Base-by-base conservation (phyloP, 2,113 vertebrate species). In the Rhagologus leucostigma region DNA sequence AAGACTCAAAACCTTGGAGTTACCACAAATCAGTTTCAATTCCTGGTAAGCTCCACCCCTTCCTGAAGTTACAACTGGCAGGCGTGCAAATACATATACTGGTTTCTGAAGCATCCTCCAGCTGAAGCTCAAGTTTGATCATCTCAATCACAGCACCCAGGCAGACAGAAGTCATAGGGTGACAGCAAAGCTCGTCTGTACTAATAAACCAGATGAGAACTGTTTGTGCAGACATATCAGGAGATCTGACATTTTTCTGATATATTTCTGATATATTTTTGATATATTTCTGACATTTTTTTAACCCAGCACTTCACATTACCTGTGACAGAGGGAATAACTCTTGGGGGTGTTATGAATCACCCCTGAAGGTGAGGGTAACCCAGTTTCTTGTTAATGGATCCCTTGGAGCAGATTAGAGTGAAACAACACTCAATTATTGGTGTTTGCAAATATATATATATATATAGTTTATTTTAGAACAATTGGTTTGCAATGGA, bases 51-150 rank as follows among this genome's bases (percentile, higher is more conserved):
- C 20, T 63, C 70, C 60, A 1, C 79, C 93, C 65, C 39, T 23
- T 17, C 4, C 37, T 64, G 60, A 70, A 57, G 60, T 76, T 35
- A 24, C 0, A 20, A 8, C 60, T 32, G 17, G 55, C 19, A 30
- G 10, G 10, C 18, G 11, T 4, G 7, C 30, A 70, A 37, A 42
- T 9, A 6, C 4, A 11, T 1, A 3, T 4, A 4, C 14, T 33
- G 32, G 2, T 56, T 89, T 60, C 74, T 53, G 44, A 46, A 32
- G 57, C 41, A 47, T 59, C 12, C 18, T 41, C 29, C 14, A n/a
- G 41, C 17, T 50, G 78, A 80, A 73, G 32, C 7, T 90, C 30
- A n/a, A 50, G 19, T 46, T 60, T 32, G 39, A 30, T 55, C 23
- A 39, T 9, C 67, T 83, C 39, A 75, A 0, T 27, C 49, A 79